These are phyloP conservation scores for Capreolus pygargus DNA, from an alignment of 2,113 vertebrate species.

Conservation along the genomic window DNA sequence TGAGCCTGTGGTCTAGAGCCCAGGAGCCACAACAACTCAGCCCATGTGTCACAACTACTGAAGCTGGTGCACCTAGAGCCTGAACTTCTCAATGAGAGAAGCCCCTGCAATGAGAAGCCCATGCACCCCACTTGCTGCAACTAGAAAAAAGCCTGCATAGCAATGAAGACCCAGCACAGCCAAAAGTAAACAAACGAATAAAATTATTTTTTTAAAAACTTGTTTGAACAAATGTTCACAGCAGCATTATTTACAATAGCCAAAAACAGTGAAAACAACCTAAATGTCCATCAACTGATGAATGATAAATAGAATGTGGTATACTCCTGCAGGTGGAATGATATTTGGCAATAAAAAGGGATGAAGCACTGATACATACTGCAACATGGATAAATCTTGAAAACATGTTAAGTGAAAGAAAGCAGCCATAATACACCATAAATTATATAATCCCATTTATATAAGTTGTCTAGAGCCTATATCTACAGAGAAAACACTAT, in stretches of 20 bases:
- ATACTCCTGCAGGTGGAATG: neutral
- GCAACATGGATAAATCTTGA: neutral
- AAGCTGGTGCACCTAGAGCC: neutral
- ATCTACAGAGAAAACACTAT: neutral
- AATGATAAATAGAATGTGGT: neutral
- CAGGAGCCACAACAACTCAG: neutral
- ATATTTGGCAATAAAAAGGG: neutral
- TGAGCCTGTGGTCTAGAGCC: neutral
- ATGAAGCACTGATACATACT: neutral
- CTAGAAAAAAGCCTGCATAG: neutral
- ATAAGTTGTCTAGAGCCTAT: neutral
- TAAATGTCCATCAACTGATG: neutral
- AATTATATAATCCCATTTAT: neutral
- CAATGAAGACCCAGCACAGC: neutral
- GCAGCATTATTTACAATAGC: neutral
- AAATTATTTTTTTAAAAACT: neutral
- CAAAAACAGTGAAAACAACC: neutral
- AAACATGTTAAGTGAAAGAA: neutral
- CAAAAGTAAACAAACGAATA: neutral
- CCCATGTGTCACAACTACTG: neutral
- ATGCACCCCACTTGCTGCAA: neutral
- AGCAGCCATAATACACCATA: neutral
- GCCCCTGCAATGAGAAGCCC: neutral
- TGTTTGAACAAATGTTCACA: neutral
- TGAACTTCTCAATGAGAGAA: fast-evolving